These are phyloP conservation scores for Eumacrocentrus americanus DNA, from an alignment of 2,888 invertebrate genomes.

Conservation along the genomic window DNA sequence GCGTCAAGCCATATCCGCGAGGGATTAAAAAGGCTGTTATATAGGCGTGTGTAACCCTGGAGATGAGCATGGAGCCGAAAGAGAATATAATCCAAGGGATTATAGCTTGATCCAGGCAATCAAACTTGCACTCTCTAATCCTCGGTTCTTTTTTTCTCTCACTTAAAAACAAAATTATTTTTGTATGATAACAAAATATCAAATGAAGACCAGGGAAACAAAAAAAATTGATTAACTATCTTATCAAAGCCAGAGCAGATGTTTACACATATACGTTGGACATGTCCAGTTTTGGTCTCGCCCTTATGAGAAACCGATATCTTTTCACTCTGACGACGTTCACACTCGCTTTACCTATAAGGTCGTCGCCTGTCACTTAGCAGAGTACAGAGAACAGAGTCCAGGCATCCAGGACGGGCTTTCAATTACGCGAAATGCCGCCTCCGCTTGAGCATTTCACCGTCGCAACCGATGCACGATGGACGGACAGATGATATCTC, in stretches of 20 bases:
- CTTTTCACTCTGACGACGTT: slow-evolving; percentile 40
- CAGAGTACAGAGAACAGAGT: slow-evolving; percentile 32
- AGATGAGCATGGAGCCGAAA: too few species aligned
- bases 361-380: slow-evolving; percentile 56
- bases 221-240: slow-evolving; percentile 12
- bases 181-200: slow-evolving; percentile 1
- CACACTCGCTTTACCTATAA: slow-evolving; percentile 50
- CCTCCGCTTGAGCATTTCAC: slow-evolving; percentile 29
- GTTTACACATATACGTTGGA: slow-evolving; percentile 1
- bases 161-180: slow-evolving; percentile 10
- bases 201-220: slow-evolving; percentile 1
- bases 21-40: slow-evolving; percentile 56
- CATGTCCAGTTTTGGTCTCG: slow-evolving; percentile 28
- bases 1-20: slow-evolving; percentile 43
- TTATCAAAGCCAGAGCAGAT: slow-evolving; percentile 11
- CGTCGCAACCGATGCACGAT: slow-evolving; percentile 7
- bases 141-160: background rate
- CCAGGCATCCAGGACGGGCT: slow-evolving; percentile 40
- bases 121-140: slow-evolving; percentile 20
- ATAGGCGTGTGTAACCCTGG: slow-evolving; percentile 54
- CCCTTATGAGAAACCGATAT: slow-evolving; percentile 27
- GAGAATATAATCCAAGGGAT: slow-evolving; percentile 54
- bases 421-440: slow-evolving; percentile 51
- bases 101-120: slow-evolving; percentile 38
- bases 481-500: slow-evolving; percentile 26